Conservation (phyloP, 2,797 vertebrate genomes). For the Lithobates pipiens region DNA sequence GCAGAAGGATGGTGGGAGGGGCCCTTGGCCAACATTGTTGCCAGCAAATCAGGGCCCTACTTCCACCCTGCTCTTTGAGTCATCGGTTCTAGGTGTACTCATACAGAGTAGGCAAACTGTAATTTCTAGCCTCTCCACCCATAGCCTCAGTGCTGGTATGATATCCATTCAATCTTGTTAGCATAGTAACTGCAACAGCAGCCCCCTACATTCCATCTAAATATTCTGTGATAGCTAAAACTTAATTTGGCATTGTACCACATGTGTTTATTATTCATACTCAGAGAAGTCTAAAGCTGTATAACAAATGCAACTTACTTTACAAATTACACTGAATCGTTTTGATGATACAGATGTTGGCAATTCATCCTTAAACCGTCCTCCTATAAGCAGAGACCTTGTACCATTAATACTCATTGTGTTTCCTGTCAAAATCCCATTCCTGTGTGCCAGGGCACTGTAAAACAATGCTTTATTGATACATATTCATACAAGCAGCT, state of each 20-base stretch:
- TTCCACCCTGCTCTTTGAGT: neutral
- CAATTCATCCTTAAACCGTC: slow-evolving; percentile 21
- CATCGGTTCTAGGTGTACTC: neutral
- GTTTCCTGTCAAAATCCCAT: slow-evolving; percentile 12
- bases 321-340: neutral
- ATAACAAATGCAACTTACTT: neutral
- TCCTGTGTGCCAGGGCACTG: slow-evolving; percentile 4
- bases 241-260: neutral
- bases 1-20: no score
- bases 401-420: slow-evolving; percentile 29
- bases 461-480: slow-evolving; percentile 46
- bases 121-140: no score
- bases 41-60: no score
- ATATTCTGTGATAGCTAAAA: slow-evolving; percentile 8
- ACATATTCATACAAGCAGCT: slow-evolving; percentile 33
- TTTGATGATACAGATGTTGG: slow-evolving; percentile 28
- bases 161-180: neutral
- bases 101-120: neutral
- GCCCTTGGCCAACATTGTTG: no score
- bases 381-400: neutral
- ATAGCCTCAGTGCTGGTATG: neutral
- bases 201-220: neutral
- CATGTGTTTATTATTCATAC: slow-evolving; percentile 29
- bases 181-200: neutral
- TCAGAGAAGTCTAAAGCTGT: neutral